A percentile compares a stretch with the other conserved stretches of the same genome.
Evolutionary conservation across 2,888 invertebrate genomes (phyloP).

Genomic region (Noctuana brunneofusca): DNA sequence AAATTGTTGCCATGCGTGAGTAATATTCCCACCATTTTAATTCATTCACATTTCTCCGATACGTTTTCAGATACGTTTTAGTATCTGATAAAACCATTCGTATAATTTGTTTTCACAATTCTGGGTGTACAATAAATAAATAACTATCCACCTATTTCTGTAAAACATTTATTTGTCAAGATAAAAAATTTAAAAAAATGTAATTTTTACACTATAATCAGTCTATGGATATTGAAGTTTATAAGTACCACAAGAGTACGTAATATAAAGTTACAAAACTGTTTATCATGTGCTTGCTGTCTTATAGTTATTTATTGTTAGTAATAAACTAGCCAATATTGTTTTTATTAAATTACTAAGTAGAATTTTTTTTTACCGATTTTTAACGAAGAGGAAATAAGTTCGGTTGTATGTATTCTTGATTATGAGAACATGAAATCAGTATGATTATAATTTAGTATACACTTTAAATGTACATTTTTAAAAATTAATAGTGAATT

Average conservation of each 20-base stretch:
- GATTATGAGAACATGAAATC: too few species aligned
- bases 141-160: background rate
- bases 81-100: background rate
- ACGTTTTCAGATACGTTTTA: too few species aligned
- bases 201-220: background rate
- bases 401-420: too few species aligned
- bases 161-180: background rate
- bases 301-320: background rate
- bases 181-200: background rate
- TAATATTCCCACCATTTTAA: too few species aligned
- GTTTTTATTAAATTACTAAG: background rate
- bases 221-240: constrained; percentile 8
- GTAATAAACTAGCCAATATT: constrained; percentile 6
- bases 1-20: too few species aligned
- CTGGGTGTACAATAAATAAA: background rate
- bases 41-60: too few species aligned
- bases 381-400: too few species aligned
- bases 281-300: constrained; percentile 7
- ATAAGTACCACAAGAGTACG: constrained; percentile 16
- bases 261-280: constrained; percentile 16
- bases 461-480: too few species aligned
- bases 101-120: background rate
- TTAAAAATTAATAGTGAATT: too few species aligned
- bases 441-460: too few species aligned
- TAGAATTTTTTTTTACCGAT: background rate